These are phyloP conservation scores for Shargacucullia verbasci DNA, from an alignment of 2,888 invertebrate species.

Conservation along the genomic window DNA sequence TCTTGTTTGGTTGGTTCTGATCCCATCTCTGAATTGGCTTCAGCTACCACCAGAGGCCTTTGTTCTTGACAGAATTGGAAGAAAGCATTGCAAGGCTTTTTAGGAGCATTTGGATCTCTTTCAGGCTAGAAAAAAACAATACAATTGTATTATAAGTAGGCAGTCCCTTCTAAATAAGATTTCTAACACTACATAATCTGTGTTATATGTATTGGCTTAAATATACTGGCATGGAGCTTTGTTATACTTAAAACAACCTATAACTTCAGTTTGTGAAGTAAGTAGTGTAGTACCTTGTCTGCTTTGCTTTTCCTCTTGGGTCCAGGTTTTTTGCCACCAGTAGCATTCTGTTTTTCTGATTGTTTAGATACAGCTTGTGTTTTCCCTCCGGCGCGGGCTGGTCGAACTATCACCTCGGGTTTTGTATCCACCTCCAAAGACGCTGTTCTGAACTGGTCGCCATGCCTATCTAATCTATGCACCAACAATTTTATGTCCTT, in stretches of 20 bases:
- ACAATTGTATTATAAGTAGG: too few relatives aligned
- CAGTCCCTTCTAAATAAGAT: too few relatives aligned
- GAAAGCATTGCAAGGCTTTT: conserved; percentile 94
- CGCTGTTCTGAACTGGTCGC: conserved; percentile 91
- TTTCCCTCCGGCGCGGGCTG: conserved; percentile 69
- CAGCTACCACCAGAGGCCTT: conserved; percentile 92
- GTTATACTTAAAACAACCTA: too few relatives aligned
- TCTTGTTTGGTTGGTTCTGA: conserved; percentile 93
- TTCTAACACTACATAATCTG: too few relatives aligned
- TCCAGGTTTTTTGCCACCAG: conserved; percentile 77
- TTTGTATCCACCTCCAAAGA: conserved; percentile 89
- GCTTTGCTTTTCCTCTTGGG: conserved; percentile 90
- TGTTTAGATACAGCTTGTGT: conserved; percentile 69
- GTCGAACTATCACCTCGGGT: conserved; percentile 69
- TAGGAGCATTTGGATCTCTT: conserved; percentile 93
- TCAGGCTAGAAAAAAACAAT: conserved; percentile 73
- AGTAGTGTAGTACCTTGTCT: conserved; percentile 81
- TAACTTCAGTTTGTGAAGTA: too few relatives aligned
- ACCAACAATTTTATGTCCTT: conserved; percentile 92
- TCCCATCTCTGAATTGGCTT: conserved; percentile 90
- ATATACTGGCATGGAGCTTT: too few relatives aligned
- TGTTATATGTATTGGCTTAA: too few relatives aligned
- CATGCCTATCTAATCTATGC: conserved; percentile 91
- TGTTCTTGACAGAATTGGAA: conserved; percentile 95
- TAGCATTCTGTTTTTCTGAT: conserved; percentile 73